phyloP scores from a whole-genome alignment of 2,113 vertebrate species.

The Notechis scutatus region DNA sequence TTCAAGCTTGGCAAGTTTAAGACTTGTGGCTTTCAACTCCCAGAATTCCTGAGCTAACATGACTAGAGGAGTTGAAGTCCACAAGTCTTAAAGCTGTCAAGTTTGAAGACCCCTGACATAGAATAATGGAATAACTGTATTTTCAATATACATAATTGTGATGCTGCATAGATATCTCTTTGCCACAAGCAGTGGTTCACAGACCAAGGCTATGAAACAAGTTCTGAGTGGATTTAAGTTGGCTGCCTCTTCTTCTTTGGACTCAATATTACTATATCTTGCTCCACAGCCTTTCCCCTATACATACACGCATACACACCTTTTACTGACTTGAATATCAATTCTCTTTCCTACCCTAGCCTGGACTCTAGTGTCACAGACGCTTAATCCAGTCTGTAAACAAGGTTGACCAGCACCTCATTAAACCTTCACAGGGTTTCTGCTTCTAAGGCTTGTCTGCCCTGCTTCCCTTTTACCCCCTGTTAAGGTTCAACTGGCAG shows the following conservation, averaged over 20 bases:
- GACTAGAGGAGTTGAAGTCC: too few relatives aligned
- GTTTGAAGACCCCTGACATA: too few relatives aligned
- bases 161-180: neutral
- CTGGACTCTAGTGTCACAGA: conserved; percentile 50
- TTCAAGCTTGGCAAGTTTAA: too few relatives aligned
- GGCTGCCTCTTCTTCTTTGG: neutral
- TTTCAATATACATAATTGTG: too few relatives aligned
- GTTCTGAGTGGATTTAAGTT: neutral
- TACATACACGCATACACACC: too few relatives aligned
- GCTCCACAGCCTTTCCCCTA: neutral
- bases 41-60: too few relatives aligned
- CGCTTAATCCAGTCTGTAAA: conserved; percentile 52
- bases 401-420: conserved; percentile 59
- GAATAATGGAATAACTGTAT: too few relatives aligned
- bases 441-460: conserved; percentile 59
- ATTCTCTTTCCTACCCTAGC: neutral
- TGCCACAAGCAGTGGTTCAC: neutral
- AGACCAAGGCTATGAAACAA: neutral
- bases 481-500: conserved; percentile 62
- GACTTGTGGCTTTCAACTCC: too few relatives aligned
- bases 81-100: too few relatives aligned
- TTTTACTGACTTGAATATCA: neutral
- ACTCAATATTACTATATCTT: neutral
- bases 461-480: conserved; percentile 51
- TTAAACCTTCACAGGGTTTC: conserved; percentile 64